Base-by-base conservation (phyloP, 2,113 vertebrate genomes). In the Clarias batrachus region DNA sequence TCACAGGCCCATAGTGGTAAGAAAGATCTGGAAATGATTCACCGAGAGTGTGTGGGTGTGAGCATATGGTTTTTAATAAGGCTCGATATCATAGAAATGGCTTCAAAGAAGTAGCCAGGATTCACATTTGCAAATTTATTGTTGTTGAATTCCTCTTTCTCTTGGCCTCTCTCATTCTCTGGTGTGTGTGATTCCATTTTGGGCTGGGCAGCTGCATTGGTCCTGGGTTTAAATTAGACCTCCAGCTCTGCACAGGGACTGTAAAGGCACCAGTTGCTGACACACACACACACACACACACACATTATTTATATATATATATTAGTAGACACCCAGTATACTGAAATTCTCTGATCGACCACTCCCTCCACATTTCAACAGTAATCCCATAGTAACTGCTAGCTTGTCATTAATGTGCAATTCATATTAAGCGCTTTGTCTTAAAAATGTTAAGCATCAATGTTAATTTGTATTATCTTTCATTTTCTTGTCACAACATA, bases 1-100 rank as follows among this genome's bases (percentile, higher is more conserved):
- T 89, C 95, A 92, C 65, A 94, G 94, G 89, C 95, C 95, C 52
- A 85, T 93, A 84, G 90, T 96, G 97, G 97, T 98, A 96, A 97
- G 97, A 94, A 89, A 80, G 73, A 88, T 84, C 90, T 54, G 82
- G 68, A 70, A 85, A 88, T 33, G 10, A 73, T 33, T 57, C 13
- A 82, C 23, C 30, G 33, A 81, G 80, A 54, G 76, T 88, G 66
- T 77, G 81, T 63, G 59, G 27, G 48, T n/a, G 27, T 78, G 70
- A 70, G 54, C 80, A 57, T 73, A 48, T 87, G 23, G 76, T 80
- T 41, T 33, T 81, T 74, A 27, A 76, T 83, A 60, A 82, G 54
- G 23, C 62, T 71, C 0, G 78, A 85, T 60, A 37, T 70, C 16
- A 76, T 23, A 85, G 78, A 52, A 68, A 81, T 19, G 48, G 62